Conservation (phyloP, 2,888 invertebrate genomes). For the Drosophila diplacantha region DNA sequence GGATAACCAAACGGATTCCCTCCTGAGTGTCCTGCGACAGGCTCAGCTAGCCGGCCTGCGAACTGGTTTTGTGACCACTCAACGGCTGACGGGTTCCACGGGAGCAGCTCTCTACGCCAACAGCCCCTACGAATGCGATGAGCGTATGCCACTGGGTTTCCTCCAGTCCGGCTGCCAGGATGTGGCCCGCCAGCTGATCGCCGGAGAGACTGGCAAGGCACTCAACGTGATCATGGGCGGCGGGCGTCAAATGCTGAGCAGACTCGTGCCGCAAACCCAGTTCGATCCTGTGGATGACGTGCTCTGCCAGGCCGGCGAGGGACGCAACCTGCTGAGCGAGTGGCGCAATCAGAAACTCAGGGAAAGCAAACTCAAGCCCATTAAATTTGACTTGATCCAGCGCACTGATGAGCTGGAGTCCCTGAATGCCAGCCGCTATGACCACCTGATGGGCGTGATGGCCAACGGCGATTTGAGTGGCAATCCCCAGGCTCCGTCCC, state of each 20-base stretch:
- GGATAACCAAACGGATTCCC: conserved; percentile 1
- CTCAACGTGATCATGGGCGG: conserved; percentile 85
- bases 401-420: conserved; percentile 82
- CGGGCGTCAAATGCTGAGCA: conserved; percentile 84
- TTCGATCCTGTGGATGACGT: conserved; percentile 81
- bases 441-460: conserved; percentile 88
- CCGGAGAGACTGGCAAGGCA: conserved; percentile 84
- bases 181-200: conserved; percentile 88
- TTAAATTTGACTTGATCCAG: conserved; percentile 77
- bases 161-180: conserved; percentile 83
- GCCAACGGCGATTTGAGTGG: conserved; percentile 85
- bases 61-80: conserved; percentile 91
- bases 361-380: conserved; percentile 16
- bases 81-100: conserved; percentile 90
- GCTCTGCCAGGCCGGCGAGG: conserved; percentile 84
- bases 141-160: conserved; percentile 80
- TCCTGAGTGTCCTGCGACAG: conserved; percentile 82
- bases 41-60: conserved; percentile 85
- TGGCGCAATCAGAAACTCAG: conserved; percentile 82
- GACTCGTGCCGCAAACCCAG: conserved; percentile 79
- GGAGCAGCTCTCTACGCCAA: conserved; percentile 88
- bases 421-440: conserved; percentile 81
- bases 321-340: conserved; percentile 84
- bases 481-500: conserved; percentile 82
- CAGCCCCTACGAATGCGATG: conserved; percentile 89